Evolutionary conservation across 2,888 invertebrate species (phyloP).

Genomic region (Chloroclystis v-ata): DNA sequence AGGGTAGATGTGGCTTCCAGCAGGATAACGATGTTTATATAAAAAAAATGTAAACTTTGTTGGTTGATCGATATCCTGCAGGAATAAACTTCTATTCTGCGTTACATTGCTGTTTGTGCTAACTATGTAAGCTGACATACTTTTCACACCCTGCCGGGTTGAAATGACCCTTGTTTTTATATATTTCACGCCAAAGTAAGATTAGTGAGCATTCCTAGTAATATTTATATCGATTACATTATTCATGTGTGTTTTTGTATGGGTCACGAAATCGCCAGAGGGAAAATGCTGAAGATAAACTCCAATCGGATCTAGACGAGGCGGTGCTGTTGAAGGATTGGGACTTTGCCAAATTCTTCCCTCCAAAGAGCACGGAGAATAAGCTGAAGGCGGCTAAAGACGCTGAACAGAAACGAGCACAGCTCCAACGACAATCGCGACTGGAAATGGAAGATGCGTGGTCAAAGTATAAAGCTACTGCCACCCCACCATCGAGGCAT

Average conservation of each 20-base stretch:
- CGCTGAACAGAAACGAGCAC: slow-evolving; percentile 55
- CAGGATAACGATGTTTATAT: neutral
- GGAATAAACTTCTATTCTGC: slow-evolving; percentile 5
- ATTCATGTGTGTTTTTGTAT: slow-evolving; percentile 70
- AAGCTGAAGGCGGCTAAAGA: slow-evolving; percentile 63
- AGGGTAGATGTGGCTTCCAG: neutral
- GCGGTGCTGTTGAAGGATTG: slow-evolving; percentile 89
- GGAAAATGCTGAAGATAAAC: slow-evolving; percentile 63
- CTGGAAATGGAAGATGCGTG: slow-evolving; percentile 71
- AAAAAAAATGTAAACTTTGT: neutral
- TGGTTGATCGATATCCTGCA: neutral
- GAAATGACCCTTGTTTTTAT: slow-evolving; percentile 18
- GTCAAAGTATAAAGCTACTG: slow-evolving; percentile 64
- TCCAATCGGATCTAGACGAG: slow-evolving; percentile 83
- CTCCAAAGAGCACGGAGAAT: slow-evolving; percentile 64
- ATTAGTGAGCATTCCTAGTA: slow-evolving; percentile 62
- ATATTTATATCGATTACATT: slow-evolving; percentile 39
- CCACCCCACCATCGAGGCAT: slow-evolving; percentile 64
- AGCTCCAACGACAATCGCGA: slow-evolving; percentile 65
- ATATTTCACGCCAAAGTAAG: slow-evolving; percentile 72
- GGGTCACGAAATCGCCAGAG: slow-evolving; percentile 65
- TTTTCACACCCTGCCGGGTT: slow-evolving; percentile 20
- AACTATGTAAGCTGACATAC: slow-evolving; percentile 26
- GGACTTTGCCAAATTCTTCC: slow-evolving; percentile 92
- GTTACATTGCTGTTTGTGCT: slow-evolving; percentile 25